phyloP scores from a whole-genome alignment of 1,140 invertebrate genomes.

The Cyrtorhinus lividipennis region DNA sequence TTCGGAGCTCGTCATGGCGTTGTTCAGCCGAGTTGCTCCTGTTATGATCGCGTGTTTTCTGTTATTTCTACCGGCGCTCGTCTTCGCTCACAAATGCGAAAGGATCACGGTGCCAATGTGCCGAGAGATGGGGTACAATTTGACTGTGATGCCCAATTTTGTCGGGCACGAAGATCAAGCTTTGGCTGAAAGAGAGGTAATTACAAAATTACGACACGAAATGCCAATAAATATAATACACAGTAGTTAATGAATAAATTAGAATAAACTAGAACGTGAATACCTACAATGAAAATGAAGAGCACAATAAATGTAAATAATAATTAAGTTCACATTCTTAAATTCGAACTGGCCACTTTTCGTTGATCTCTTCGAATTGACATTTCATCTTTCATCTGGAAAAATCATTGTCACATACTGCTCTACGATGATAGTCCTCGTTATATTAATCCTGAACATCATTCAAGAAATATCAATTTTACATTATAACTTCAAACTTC shows the following conservation, averaged over 20 bases:
- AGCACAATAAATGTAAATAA: too few species aligned
- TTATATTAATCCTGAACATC: too few species aligned
- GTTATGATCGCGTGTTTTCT: not conserved
- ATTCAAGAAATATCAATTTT: too few species aligned
- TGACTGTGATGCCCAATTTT: constrained; percentile 74
- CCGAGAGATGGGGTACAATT: constrained; percentile 68
- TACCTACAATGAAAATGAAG: not conserved
- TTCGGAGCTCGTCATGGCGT: too few species aligned
- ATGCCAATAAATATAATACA: not conserved
- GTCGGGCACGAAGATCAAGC: constrained; percentile 61
- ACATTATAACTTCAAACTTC: too few species aligned
- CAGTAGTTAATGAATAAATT: not conserved
- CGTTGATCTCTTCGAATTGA: too few species aligned
- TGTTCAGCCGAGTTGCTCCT: too few species aligned
- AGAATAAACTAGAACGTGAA: not conserved
- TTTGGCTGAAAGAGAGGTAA: constrained; percentile 54
- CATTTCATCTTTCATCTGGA: too few species aligned
- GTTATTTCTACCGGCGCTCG: not conserved
- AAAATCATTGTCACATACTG: too few species aligned
- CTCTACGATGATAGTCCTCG: too few species aligned
- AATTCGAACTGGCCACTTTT: too few species aligned
- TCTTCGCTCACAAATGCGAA: constrained; percentile 45
- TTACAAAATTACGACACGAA: constrained; percentile 24
- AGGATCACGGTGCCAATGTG: constrained; percentile 65
- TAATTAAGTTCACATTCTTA: not conserved